Conservation (phyloP, 1,140 invertebrate genomes). For the Drosophila sp. region DNA sequence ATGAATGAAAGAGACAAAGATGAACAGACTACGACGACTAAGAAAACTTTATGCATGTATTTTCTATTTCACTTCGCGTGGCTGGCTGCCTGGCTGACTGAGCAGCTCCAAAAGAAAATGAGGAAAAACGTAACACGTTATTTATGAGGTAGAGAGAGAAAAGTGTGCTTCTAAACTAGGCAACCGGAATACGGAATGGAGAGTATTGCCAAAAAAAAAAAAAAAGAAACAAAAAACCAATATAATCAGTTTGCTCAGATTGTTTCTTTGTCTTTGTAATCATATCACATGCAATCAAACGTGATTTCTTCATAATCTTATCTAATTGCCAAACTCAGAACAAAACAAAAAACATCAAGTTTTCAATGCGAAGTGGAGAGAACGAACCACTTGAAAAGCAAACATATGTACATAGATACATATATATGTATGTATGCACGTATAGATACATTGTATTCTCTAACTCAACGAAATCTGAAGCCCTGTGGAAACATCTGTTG, state of each 20-base stretch:
- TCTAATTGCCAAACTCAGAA: slow-evolving; percentile 46
- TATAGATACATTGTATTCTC: not conserved
- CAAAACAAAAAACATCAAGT: slow-evolving; percentile 4
- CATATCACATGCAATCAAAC: slow-evolving; percentile 38
- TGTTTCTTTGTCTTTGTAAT: not conserved
- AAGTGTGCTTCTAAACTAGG: slow-evolving; percentile 74
- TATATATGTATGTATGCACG: not conserved
- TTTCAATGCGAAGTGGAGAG: slow-evolving; percentile 7
- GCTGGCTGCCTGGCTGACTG: not conserved
- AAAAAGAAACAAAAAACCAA: not conserved
- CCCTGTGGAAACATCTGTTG: slow-evolving; percentile 45
- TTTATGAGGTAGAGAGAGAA: slow-evolving; percentile 54
- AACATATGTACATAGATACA: slow-evolving; percentile 11
- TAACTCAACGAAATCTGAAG: slow-evolving; percentile 22
- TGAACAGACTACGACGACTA: slow-evolving; percentile 10
- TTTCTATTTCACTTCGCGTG: slow-evolving; percentile 63
- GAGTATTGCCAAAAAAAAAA: slow-evolving; percentile 15
- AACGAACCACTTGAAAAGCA: slow-evolving; percentile 19
- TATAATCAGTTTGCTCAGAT: not conserved
- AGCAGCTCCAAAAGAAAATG: slow-evolving; percentile 45
- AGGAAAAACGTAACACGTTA: slow-evolving; percentile 65
- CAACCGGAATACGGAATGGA: slow-evolving; percentile 67
- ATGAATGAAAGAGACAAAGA: slow-evolving; percentile 62
- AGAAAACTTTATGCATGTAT: slow-evolving; percentile 51
- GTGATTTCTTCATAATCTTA: slow-evolving; percentile 40